Base-by-base conservation (phyloP, 2,888 invertebrate genomes). In the Periphyllus acericola region DNA sequence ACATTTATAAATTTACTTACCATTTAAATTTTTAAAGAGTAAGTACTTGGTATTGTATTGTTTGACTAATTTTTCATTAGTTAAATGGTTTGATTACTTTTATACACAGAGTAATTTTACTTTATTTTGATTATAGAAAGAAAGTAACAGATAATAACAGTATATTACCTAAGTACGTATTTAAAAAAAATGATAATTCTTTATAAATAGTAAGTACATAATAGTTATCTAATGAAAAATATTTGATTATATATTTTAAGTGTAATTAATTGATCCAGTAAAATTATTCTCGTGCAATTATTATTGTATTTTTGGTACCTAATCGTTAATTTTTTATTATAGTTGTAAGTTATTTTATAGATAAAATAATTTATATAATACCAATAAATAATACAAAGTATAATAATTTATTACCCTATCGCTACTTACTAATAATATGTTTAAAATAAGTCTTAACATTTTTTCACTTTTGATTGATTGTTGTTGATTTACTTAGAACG, bases 391-490 rank as follows among this genome's bases (percentile, higher is more conserved):
- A 9, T 66, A 66, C 11, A 46, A 66, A 66, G 11, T 25, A 66
- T 66, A 66, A 66, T 29, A 66, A 29, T 66, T n/a, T 66, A 66
- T 21, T 78, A 78, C 78, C 17, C 6, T 82, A 72, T 72, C 14
- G 5, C 66, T 75, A 46, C 14, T 34, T 52, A 72, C n/a, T 74
- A 72, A 34, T 34, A 55, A 36, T 55, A 11, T 11, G 36, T 83
- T 55, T 55, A 83, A 75, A 83, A 83, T 40, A 75, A 83, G 60
- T 83, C 83, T 83, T 75, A n/a, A 32, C 1, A 40, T 83, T 75
- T 80, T 55, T 75, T 83, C 60, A 75, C 29, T 66, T 83, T 83
- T 75, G 74, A 75, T 83, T 75, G 75, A 75, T 83, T 83, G 40
- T 75, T 32, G 75, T 83, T 32, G 29, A 66, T 74, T 83, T 83